phyloP scores from a whole-genome alignment of 2,113 vertebrate genomes.

The Cisticola juncidis region DNA sequence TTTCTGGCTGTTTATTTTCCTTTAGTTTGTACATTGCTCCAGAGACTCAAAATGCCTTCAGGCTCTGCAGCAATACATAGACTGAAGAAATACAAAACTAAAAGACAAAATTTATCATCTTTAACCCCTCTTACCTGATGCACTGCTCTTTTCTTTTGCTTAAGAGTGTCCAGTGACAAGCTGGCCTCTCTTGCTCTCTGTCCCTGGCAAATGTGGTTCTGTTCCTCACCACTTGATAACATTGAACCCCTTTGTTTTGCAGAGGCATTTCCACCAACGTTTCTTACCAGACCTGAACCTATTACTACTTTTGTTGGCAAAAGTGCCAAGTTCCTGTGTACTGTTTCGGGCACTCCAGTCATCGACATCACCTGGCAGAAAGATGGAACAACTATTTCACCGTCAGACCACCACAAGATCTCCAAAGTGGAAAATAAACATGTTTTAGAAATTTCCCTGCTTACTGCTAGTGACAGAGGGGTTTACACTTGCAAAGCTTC shows the following conservation, averaged over 20 bases:
- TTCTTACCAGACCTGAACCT: conserved; percentile 92
- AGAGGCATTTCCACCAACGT: conserved; percentile 93
- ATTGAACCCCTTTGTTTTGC: conserved; percentile 81
- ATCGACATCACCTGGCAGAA: conserved; percentile 94
- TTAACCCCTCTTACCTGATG: neutral
- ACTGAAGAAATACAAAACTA: neutral
- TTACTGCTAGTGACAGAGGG: conserved; percentile 84
- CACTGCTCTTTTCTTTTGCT: neutral
- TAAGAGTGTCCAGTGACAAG: neutral
- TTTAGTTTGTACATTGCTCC: neutral
- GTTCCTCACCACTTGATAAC: conserved; percentile 36
- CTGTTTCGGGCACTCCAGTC: conserved; percentile 88
- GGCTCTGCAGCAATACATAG: neutral
- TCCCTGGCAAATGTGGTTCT: neutral
- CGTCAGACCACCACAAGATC: conserved; percentile 81
- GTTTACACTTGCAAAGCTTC: conserved; percentile 94
- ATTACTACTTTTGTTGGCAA: conserved; percentile 93
- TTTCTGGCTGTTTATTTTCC: neutral
- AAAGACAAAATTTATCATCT: neutral
- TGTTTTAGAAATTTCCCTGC: conserved; percentile 84
- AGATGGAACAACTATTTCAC: conserved; percentile 83
- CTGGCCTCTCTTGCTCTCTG: conserved; percentile 1
- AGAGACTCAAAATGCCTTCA: neutral
- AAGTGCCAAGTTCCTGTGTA: conserved; percentile 87
- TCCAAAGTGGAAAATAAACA: conserved; percentile 87